Conservation (phyloP, 1,140 invertebrate species). For the Papilio machaon region DNA sequence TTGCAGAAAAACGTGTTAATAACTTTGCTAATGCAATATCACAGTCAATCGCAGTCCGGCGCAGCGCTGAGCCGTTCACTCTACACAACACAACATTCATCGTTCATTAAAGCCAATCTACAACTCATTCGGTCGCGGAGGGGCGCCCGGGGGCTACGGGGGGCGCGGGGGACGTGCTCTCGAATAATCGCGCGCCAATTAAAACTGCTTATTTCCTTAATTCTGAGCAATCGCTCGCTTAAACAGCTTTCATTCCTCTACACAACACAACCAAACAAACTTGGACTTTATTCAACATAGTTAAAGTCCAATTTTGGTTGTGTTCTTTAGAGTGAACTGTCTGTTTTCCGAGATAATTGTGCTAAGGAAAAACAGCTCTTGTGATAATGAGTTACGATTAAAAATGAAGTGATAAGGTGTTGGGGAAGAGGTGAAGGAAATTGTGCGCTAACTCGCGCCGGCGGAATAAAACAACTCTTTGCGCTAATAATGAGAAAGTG, state of each 20-base stretch:
- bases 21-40: slow-evolving; percentile 4
- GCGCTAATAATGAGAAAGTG: slow-evolving; percentile 79
- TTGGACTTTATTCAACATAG: slow-evolving; percentile 38
- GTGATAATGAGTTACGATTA: slow-evolving; percentile 46
- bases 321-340: slow-evolving; percentile 36
- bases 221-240: slow-evolving; percentile 71
- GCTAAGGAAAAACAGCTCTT: slow-evolving; percentile 48
- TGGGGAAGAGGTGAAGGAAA: slow-evolving; percentile 74
- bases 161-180: slow-evolving; percentile 54
- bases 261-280: slow-evolving; percentile 40
- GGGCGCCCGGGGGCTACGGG: background rate
- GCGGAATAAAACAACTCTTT: slow-evolving; percentile 79
- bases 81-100: background rate
- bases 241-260: slow-evolving; percentile 59
- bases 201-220: slow-evolving; percentile 79
- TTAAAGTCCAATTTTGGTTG: slow-evolving; percentile 42
- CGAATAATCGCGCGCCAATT: slow-evolving; percentile 75
- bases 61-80: background rate
- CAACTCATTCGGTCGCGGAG: slow-evolving; percentile 1
- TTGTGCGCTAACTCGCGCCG: slow-evolving; percentile 77
- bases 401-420: slow-evolving; percentile 48
- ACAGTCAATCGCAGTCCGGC: background rate
- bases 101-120: slow-evolving; percentile 28
- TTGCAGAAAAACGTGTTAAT: background rate
- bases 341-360: slow-evolving; percentile 49